A percentile compares a stretch with the other conserved stretches of the same genome.
These are phyloP conservation scores for Lophotis ruficrista DNA, from an alignment of 2,113 vertebrate genomes.

Conservation along the genomic window DNA sequence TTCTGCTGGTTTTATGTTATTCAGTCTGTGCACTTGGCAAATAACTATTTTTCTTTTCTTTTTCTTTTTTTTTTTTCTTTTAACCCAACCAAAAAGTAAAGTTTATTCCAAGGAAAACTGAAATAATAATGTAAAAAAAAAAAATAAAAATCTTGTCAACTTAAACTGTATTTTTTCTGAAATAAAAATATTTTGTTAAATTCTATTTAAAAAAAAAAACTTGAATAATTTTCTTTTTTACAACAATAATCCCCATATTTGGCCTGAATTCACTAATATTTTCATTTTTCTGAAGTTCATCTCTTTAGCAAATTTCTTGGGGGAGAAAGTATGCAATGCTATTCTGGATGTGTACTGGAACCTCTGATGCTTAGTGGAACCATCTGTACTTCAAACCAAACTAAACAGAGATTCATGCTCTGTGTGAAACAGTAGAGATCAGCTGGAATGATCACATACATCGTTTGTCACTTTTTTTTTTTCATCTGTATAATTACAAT, in stretches of 20 bases:
- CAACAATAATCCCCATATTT: not conserved
- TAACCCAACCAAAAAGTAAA: not conserved
- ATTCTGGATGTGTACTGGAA: not conserved
- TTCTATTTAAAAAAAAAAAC: not conserved
- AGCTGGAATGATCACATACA: not conserved
- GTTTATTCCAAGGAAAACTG: not conserved
- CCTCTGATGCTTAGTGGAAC: not conserved
- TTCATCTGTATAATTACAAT: constrained; percentile 12
- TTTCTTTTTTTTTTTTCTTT: not conserved
- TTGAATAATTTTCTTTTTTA: not conserved
- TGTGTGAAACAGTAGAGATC: not conserved
- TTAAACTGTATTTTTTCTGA: not conserved
- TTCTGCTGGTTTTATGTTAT: not conserved
- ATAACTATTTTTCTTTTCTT: not conserved
- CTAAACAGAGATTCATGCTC: not conserved
- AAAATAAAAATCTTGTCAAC: not conserved
- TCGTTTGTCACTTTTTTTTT: not conserved
- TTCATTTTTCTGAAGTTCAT: not conserved
- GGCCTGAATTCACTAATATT: not conserved
- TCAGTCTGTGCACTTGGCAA: not conserved
- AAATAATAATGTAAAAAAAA: not conserved
- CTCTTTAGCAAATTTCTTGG: not conserved
- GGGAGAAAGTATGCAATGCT: not conserved
- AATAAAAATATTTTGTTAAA: not conserved
- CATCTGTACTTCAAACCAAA: constrained; percentile 4